phyloP scores from a whole-genome alignment of 37 sponge, comb jelly and placozoan species.

The Agelas oroides region DNA sequence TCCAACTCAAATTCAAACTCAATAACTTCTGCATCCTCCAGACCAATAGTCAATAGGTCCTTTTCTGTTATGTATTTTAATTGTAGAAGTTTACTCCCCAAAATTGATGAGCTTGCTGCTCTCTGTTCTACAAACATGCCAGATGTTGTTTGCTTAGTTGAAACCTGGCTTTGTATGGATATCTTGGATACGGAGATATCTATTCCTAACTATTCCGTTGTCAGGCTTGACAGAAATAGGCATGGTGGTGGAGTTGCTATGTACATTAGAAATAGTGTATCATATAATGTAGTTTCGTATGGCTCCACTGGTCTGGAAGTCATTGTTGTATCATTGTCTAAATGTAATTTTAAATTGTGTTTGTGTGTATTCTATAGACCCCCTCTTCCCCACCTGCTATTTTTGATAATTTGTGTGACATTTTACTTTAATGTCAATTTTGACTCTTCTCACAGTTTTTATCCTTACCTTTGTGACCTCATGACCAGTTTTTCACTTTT shows the following conservation, averaged over 20 bases:
- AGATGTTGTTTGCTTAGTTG: constrained; percentile 15
- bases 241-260: constrained; percentile 34
- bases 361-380: constrained; percentile 23
- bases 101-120: constrained; percentile 21
- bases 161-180: constrained; percentile 13
- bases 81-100: constrained; percentile 15
- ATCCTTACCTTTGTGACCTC: too few relatives aligned
- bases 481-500: too few relatives aligned
- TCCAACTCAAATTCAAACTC: neutral
- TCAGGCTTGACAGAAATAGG: constrained; percentile 22
- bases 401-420: constrained; percentile 14
- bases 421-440: neutral
- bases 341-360: constrained; percentile 21
- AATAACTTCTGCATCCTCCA: neutral
- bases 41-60: neutral
- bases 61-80: constrained; percentile 18
- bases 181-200: constrained; percentile 10
- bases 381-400: constrained; percentile 21
- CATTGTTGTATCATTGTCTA: neutral
- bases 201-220: neutral
- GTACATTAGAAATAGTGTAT: neutral
- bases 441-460: too few relatives aligned
- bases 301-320: neutral
- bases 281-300: neutral
- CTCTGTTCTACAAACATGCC: constrained; percentile 14